These are phyloP conservation scores for Alfaro cultratus DNA, from an alignment of 2,797 vertebrate species.

Conservation along the genomic window DNA sequence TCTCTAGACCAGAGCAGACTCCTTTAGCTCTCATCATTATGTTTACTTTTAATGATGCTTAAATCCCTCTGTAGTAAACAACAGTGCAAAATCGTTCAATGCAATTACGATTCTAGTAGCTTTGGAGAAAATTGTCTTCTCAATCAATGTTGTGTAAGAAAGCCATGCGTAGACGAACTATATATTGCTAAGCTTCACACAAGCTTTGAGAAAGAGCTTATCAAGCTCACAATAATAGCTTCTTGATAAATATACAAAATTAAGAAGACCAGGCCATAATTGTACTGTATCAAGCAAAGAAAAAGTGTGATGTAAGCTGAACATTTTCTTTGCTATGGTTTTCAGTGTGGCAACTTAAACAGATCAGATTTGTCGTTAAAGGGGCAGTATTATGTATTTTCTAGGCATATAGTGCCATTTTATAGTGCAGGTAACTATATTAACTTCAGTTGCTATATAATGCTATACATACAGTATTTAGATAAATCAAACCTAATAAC, in stretches of 20 bases:
- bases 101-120: neutral
- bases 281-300: neutral
- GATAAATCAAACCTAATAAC: neutral
- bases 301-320: neutral
- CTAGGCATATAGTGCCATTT: too few relatives aligned
- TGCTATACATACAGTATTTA: too few relatives aligned
- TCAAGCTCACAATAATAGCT: neutral
- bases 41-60: neutral
- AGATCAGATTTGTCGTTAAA: neutral
- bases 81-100: neutral
- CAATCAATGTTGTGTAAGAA: neutral
- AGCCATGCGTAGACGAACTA: neutral
- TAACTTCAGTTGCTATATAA: too few relatives aligned
- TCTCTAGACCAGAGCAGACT: neutral
- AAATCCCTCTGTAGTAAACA: neutral
- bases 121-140: neutral
- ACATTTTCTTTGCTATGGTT: neutral
- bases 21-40: neutral
- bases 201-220: neutral
- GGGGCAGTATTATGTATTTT: too few relatives aligned
- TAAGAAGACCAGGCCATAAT: neutral
- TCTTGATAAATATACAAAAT: neutral
- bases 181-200: neutral
- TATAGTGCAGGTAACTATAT: too few relatives aligned
- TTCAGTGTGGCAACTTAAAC: neutral